These are phyloP conservation scores for Athrips mouffetella DNA, from an alignment of 2,888 invertebrate genomes.

Conservation along the genomic window DNA sequence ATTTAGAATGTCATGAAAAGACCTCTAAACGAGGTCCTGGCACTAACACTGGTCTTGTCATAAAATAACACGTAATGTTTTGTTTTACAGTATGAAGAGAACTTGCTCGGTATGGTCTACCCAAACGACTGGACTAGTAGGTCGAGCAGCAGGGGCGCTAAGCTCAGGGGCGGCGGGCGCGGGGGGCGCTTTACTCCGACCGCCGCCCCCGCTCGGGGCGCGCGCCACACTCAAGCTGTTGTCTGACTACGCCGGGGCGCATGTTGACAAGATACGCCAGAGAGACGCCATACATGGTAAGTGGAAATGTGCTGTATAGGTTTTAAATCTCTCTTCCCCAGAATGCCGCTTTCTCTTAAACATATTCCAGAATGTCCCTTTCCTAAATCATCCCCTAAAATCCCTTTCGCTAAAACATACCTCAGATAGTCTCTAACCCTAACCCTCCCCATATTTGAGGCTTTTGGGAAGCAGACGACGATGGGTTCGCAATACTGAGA, in stretches of 20 bases:
- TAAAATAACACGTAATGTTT: background rate
- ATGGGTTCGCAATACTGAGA: too few species aligned
- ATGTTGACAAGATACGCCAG: constrained; percentile 48
- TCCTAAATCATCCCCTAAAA: too few species aligned
- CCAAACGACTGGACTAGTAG: constrained; percentile 27
- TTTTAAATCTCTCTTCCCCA: too few species aligned
- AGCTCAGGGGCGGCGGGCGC: constrained; percentile 17
- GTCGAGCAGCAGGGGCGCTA: constrained; percentile 22
- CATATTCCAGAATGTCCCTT: constrained; percentile 16
- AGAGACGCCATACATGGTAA: constrained; percentile 57
- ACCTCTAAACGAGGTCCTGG: too few species aligned
- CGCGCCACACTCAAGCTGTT: constrained; percentile 48
- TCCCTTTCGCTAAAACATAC: too few species aligned
- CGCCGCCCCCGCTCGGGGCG: constrained; percentile 18
- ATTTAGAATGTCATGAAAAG: too few species aligned
- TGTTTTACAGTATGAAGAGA: constrained; percentile 40
- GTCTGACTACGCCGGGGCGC: constrained; percentile 49
- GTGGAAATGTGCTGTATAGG: constrained; percentile 12
- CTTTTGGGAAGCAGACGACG: too few species aligned
- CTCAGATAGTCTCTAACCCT: too few species aligned
- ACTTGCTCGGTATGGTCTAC: constrained; percentile 38
- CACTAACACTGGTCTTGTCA: too few species aligned
- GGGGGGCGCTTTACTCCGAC: constrained; percentile 20
- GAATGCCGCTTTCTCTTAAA: constrained; percentile 5
- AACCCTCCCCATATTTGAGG: too few species aligned